Evolutionary conservation across 1,140 invertebrate species (phyloP), one percentile per base, ranked within the genome.

Genomic region (Ostrea denselamellosa): DNA sequence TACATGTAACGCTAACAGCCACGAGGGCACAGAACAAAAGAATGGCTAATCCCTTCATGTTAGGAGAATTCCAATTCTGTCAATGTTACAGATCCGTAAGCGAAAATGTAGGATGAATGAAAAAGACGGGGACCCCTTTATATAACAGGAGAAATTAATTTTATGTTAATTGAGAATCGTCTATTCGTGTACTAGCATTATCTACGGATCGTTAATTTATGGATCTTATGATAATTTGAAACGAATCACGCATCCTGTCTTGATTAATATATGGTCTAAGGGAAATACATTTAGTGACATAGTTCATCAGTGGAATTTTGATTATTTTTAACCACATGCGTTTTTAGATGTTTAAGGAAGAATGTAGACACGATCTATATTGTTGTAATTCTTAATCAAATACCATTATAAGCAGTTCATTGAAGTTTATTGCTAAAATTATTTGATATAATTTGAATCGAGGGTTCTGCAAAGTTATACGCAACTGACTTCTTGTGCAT

Each of bases 221-320:
- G 68, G 68, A 77, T 77, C 22, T 77, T 77, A 77, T 77, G 68
- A 77, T 77, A 77, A 77, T 77, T 77, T 77, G 68, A 77, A 77
- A 77, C 68, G 28, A 77, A 44, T 77, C 68, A 77, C 68, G 68
- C 68, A 77, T 77, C 68, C 22, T 77, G 68, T 77, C 68, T 77
- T 34, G 68, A 77, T 77, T 77, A 77, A 77, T 77, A 77, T 77
- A 77, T 77, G 68, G 68, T 77, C 28, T 77, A 34, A 77, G 68
- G 68, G 68, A 77, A 77, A 77, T 77, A 77, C 28, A 77, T 28
- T 34, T 77, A 28, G 68, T 77, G 68, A 77, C 68, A 77, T 77
- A 77, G 68, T 77, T 77, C 68, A 77, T 25, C 25, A 25, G 25
- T 77, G 68, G 68, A 77, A 77, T 77, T 77, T 34, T 77, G 68